Evolutionary conservation across 2,888 invertebrate species (phyloP), one percentile per base, ranked within the genome.

Genomic region (Dermolepida albohirtum): DNA sequence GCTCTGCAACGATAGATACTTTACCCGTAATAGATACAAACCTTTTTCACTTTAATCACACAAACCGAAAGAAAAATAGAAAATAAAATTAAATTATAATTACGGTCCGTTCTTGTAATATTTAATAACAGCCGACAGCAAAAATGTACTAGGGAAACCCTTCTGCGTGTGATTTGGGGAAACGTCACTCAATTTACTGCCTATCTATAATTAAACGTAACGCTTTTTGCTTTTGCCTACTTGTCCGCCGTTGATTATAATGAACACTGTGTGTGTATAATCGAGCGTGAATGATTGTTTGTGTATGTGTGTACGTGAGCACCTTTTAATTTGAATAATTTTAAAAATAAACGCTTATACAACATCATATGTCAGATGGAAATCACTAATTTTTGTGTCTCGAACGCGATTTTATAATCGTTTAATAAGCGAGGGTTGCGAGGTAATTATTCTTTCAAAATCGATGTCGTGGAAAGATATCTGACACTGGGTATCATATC

Each of bases 351-450:
- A 22, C 17, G 49, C 11, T 22, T 17, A 47, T 47, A 47, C 47
- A 14, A 16, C 62, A 34, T 73, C 73, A 69, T 68, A 70, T 72
- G 74, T 73, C 74, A 71, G 72, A 52, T 66, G 50, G 68, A 52
- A 71, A 74, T 72, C 57, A 59, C 71, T 73, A 74, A 74, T 74
- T 74, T 74, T 71, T 73, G 69, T 73, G 70, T 74, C 74, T 72
- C 11, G 49, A 70, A 70, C 67, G 52, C 55, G 72, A 74, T 72
- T 69, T 69, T 71, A 70, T 74, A 74, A 73, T 73, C 72, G 66
- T 71, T 72, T 74, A 74, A 72, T 74, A 69, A 74, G 64, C 66
- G 66, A 71, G 69, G 71, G 68, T 72, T 71, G 49, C 17, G 8
- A 22, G 66, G 67, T 70, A 70, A 73, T 73, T 74, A 73, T 71